Percentiles rank a stretch among this genome's conserved stretches.
Evolutionary conservation across 2,113 vertebrate species (phyloP).

Genomic region (Fukomys damarensis): DNA sequence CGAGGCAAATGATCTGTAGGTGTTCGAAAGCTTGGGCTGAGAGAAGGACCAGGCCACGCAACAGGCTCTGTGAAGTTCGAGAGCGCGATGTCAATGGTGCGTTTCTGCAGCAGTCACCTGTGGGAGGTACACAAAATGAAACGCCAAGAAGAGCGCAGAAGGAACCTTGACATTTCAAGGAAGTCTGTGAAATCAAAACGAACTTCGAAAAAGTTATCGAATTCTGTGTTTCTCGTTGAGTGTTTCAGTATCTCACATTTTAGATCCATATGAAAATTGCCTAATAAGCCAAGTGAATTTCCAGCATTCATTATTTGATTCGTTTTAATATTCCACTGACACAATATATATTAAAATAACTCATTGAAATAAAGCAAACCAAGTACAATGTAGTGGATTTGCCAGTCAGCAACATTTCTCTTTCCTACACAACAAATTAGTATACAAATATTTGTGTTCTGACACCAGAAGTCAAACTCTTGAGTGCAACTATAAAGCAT

Average conservation of each 20-base stretch:
- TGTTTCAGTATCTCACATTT: neutral
- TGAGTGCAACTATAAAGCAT: neutral
- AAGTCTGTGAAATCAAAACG: neutral
- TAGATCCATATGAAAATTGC: neutral
- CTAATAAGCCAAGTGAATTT: neutral
- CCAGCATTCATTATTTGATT: neutral
- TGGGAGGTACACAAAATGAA: neutral
- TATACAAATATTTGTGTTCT: neutral
- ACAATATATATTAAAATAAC: neutral
- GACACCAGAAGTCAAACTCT: neutral
- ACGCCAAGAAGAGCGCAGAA: neutral
- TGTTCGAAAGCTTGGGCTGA: neutral
- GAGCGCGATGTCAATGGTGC: neutral
- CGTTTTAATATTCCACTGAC: neutral
- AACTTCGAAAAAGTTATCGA: neutral
- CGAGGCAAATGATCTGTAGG: neutral
- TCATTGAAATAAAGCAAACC: neutral
- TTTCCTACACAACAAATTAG: neutral
- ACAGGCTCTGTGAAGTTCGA: neutral
- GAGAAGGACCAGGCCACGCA: rapidly evolving
- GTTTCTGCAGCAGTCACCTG: neutral
- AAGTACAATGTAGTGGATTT: neutral
- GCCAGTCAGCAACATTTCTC: neutral
- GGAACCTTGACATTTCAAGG: neutral
- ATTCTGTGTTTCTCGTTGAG: neutral